These are phyloP conservation scores for Machaerirhynchus nigripectus DNA, from an alignment of 2,113 vertebrate species.

Conservation along the genomic window DNA sequence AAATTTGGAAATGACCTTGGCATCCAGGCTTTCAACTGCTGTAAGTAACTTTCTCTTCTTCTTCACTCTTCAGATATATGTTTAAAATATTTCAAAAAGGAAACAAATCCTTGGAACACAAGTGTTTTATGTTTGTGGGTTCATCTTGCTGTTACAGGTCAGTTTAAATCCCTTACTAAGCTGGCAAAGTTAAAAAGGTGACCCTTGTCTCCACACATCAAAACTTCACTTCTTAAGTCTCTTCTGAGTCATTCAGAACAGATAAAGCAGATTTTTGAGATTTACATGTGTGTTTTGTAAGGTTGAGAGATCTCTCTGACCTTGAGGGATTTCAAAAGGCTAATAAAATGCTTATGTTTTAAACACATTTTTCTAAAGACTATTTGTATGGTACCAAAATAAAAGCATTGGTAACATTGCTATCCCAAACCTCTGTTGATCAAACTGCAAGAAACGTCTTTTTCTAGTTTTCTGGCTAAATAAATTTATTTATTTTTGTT, in stretches of 20 bases:
- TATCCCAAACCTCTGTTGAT: background rate
- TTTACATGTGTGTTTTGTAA: background rate
- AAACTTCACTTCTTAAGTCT: background rate
- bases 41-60: constrained; percentile 77
- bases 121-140: background rate
- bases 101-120: background rate
- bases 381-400: background rate
- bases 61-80: background rate
- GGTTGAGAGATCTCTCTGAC: background rate
- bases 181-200: background rate
- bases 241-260: background rate
- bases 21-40: constrained; percentile 94
- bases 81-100: background rate
- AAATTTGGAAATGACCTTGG: constrained; percentile 98
- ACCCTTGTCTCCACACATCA: background rate
- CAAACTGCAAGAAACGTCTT: background rate
- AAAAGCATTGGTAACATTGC: background rate
- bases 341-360: background rate
- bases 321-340: background rate
- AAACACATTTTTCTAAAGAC: background rate
- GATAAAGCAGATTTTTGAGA: background rate
- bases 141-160: background rate
- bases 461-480: background rate
- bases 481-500: background rate
- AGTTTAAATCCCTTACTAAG: background rate